Evolutionary conservation across 2,797 vertebrate species (phyloP).

Genomic region (Peromyscus nudipes): DNA sequence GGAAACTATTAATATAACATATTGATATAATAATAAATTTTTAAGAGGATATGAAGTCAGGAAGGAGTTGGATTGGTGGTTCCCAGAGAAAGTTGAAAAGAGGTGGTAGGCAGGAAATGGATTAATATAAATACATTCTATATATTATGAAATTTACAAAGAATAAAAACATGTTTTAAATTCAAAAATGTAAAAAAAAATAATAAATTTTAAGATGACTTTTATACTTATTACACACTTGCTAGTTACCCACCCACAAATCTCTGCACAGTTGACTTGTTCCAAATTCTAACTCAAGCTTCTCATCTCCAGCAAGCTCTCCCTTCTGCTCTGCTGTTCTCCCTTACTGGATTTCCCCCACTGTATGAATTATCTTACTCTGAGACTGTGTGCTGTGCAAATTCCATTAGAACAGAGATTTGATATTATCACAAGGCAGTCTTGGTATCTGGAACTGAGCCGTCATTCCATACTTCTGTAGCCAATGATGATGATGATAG

Average conservation of each 20-base stretch:
- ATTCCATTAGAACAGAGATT: background rate
- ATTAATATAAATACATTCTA: background rate
- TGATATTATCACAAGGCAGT: background rate
- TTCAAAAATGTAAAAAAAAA: background rate
- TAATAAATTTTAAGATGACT: background rate
- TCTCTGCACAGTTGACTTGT: background rate
- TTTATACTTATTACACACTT: conserved; percentile 3
- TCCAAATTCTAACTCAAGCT: background rate
- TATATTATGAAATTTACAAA: background rate
- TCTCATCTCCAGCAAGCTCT: background rate
- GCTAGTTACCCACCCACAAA: background rate
- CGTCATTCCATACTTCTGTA: background rate
- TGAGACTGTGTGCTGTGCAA: conserved; percentile 51
- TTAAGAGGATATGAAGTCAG: background rate
- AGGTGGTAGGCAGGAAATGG: background rate
- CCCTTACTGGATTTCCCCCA: conserved; percentile 35
- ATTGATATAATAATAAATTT: background rate
- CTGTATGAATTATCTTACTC: conserved; percentile 32
- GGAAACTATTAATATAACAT: background rate
- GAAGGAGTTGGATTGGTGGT: background rate
- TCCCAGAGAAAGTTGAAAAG: background rate
- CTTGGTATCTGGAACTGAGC: background rate
- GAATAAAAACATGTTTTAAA: background rate
- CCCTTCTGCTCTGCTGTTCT: conserved; percentile 30
- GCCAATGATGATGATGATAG: background rate